Percentiles rank a stretch among this genome's conserved stretches.
These are phyloP conservation scores for Macrosiphum euphorbiae DNA, from an alignment of 2,888 invertebrate species.

Conservation along the genomic window DNA sequence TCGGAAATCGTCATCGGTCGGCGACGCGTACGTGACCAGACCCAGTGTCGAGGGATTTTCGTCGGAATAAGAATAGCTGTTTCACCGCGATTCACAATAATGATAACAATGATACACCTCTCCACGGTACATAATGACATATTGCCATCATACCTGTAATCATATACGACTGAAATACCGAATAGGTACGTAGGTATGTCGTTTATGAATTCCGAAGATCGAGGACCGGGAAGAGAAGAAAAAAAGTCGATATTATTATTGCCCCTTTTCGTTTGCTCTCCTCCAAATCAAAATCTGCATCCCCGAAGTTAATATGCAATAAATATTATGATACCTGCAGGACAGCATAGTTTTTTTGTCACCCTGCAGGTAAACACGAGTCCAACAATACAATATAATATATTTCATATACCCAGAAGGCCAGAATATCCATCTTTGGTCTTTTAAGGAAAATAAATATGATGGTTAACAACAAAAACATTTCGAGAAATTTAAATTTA, in stretches of 20 bases:
- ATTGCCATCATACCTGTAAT: background rate
- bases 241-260: background rate
- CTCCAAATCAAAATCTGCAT: background rate
- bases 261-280: background rate
- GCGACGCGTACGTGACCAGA: slow-evolving; percentile 50
- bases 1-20: slow-evolving; percentile 31
- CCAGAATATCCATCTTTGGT: background rate
- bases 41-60: slow-evolving; percentile 25
- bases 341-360: background rate
- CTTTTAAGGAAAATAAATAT: background rate
- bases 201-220: background rate
- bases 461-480: background rate
- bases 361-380: background rate
- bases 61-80: background rate
- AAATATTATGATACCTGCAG: background rate
- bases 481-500: background rate
- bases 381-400: background rate
- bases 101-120: background rate
- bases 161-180: background rate
- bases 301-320: background rate
- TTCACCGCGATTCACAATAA: background rate
- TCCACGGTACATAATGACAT: background rate
- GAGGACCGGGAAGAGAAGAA: background rate
- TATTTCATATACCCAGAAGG: background rate
- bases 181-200: background rate